Percentiles rank a stretch among this genome's conserved stretches.
Evolutionary conservation across 2,113 vertebrate species (phyloP).

Genomic region (Progne subis): DNA sequence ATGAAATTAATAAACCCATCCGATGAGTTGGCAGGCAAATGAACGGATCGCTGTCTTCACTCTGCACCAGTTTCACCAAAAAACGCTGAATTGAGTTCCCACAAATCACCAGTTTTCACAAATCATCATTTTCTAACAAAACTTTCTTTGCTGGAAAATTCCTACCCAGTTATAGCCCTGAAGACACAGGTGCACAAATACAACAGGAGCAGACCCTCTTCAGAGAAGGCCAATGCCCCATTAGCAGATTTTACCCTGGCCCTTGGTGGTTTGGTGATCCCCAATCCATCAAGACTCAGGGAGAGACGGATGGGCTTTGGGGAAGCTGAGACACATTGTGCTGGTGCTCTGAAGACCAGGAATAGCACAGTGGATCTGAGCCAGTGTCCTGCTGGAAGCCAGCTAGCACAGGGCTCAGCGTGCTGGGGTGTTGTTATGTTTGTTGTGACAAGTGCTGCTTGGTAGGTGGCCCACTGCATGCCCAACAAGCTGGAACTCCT

Average conservation of each 20-base stretch:
- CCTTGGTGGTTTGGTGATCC: neutral
- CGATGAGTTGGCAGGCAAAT: accelerated
- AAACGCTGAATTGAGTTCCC: neutral
- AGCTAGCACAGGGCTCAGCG: neutral
- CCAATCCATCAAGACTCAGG: neutral
- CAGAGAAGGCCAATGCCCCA: accelerated
- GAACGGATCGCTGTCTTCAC: accelerated
- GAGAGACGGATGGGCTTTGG: neutral
- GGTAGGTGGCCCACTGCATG: neutral
- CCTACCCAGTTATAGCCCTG: neutral
- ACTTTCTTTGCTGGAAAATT: neutral
- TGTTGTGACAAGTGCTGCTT: neutral
- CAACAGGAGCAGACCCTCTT: accelerated
- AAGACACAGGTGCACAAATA: neutral
- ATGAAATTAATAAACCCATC: neutral
- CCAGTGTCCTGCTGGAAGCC: neutral
- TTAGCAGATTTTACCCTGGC: neutral
- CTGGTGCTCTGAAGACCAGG: neutral
- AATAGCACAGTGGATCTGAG: neutral
- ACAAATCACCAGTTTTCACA: neutral
- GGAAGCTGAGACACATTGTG: neutral
- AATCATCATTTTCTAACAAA: neutral
- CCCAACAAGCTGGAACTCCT: neutral
- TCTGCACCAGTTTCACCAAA: neutral
- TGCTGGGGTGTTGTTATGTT: neutral